Percentiles rank a stretch among this genome's conserved stretches.
Evolutionary conservation across 2,797 vertebrate species (phyloP).

Genomic region (Paedocypris micromegethes): DNA sequence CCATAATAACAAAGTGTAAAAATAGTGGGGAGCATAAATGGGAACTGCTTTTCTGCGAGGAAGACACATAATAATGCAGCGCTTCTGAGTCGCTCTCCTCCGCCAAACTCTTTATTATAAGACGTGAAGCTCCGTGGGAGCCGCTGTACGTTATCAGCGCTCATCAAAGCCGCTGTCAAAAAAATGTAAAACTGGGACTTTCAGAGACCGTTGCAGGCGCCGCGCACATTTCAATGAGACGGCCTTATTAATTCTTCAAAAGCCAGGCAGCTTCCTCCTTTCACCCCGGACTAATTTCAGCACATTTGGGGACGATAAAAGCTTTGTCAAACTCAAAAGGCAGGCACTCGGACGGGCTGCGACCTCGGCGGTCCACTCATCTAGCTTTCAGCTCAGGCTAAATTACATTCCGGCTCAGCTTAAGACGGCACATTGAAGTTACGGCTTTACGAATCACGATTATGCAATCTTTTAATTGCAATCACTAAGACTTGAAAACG

Average conservation of each 20-base stretch:
- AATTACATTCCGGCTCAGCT: no score
- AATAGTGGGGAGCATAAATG: slow-evolving; percentile 36
- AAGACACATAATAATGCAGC: slow-evolving; percentile 64
- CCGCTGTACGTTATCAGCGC: slow-evolving; percentile 61
- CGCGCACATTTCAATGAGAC: slow-evolving; percentile 62
- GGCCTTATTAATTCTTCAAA: slow-evolving; percentile 73
- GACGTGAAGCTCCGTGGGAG: slow-evolving; percentile 60
- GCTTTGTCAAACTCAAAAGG: slow-evolving; percentile 48
- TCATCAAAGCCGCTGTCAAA: slow-evolving; percentile 73
- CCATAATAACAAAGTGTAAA: slow-evolving; percentile 33
- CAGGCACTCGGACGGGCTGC: slow-evolving; percentile 24
- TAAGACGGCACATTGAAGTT: no score
- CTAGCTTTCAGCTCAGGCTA: no score
- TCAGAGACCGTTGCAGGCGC: slow-evolving; percentile 54
- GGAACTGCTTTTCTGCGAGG: slow-evolving; percentile 52
- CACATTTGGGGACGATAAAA: slow-evolving; percentile 69
- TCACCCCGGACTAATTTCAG: slow-evolving; percentile 67
- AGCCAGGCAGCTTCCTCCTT: slow-evolving; percentile 51
- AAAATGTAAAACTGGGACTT: slow-evolving; percentile 68
- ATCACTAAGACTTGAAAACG: no score
- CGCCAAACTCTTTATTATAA: slow-evolving; percentile 63
- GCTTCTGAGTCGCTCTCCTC: slow-evolving; percentile 59
- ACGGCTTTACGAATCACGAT: no score
- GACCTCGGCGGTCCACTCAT: slow-evolving; percentile 16
- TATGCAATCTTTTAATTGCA: no score